Evolutionary conservation across 2,113 vertebrate species (phyloP).

Genomic region (Catharus minimus): DNA sequence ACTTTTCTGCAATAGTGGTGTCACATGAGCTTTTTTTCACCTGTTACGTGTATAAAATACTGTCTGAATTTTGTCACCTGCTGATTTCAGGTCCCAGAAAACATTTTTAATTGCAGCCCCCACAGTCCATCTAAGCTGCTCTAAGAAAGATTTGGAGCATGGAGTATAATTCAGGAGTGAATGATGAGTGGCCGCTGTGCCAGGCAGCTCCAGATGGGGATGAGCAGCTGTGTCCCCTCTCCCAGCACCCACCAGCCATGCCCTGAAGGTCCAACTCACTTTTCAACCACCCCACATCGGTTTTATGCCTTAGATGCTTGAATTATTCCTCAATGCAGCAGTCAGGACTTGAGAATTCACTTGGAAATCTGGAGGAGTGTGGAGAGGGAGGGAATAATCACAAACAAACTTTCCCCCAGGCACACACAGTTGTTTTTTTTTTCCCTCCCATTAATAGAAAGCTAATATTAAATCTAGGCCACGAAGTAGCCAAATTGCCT

Average conservation of each 20-base stretch:
- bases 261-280: neutral
- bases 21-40: neutral
- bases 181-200: neutral
- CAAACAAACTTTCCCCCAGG: neutral
- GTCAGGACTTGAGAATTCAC: neutral
- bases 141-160: neutral
- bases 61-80: neutral
- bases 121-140: neutral
- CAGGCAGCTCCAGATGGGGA: neutral
- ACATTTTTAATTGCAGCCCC: neutral
- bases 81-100: neutral
- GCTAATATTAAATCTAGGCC: neutral
- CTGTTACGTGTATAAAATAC: neutral
- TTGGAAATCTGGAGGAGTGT: neutral
- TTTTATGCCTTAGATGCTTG: neutral
- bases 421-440: no score
- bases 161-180: neutral
- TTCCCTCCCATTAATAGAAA: neutral
- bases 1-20: neutral
- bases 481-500: neutral
- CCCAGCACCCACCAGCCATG: neutral
- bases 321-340: neutral
- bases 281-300: neutral
- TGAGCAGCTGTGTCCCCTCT: neutral
- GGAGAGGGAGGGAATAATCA: neutral